Evolutionary conservation across 2,113 vertebrate genomes (phyloP), one percentile per base, ranked within the genome.

Genomic region (Gnathonemus longibarbis): DNA sequence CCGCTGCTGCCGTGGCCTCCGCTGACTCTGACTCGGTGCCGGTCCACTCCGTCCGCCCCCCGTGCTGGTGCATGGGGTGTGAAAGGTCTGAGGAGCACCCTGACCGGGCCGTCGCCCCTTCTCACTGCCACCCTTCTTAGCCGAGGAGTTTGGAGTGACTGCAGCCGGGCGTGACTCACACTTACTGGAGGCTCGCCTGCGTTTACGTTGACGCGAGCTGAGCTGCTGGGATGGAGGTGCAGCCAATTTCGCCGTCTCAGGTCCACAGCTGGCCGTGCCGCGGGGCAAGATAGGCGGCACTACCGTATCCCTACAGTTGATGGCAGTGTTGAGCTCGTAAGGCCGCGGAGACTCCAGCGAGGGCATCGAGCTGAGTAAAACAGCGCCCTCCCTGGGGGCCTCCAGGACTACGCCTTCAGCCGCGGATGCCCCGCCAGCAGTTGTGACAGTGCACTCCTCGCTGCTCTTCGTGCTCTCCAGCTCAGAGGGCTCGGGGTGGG

Each of bases 101-200:
- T 46, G 48, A 21, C 90, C 93, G 3, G 49, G 91, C 93, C 90
- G 92, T 90, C 83, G 85, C 5, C 91, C 92, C 45, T 94, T 91
- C 84, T 91, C 91, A 39, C 84, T 66, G 52, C 66, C 91, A 42
- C 92, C 86, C 92, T 93, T 94, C 56, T 91, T 86, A 42, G 90
- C 90, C 46, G 91, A 39, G 53, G 93, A 91, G 9, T 92, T 92
- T 5, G 93, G 93, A 15, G 94, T 92, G 31, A 50, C 85, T 49
- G 91, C 6, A 0, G 93, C 86, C 77, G 35, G 74, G 74, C 74
- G 74, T 6, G 85, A 93, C 89, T 98, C 98, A 0, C 95, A 96
- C 93, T 96, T 97, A 91, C 97, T 97, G 42, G 96, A 96, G 92
- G 97, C 97, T 93, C 98, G 96, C 88, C 97, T 95, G 3, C 98